phyloP scores from a whole-genome alignment of 2,113 vertebrate species.

The Serinus canaria region DNA sequence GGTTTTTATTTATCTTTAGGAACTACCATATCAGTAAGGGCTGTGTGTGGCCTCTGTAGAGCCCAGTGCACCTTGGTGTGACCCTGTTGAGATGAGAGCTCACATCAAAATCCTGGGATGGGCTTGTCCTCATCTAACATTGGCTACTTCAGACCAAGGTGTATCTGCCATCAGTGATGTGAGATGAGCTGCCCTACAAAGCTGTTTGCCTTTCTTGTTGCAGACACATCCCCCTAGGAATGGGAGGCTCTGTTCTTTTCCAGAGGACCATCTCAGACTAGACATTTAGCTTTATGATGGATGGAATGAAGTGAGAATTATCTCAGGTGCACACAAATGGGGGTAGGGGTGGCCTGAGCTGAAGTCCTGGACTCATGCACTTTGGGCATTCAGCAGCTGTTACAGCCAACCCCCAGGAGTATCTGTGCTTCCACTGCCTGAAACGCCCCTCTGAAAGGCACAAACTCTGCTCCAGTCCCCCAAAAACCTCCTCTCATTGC shows the following conservation, averaged over 20 bases:
- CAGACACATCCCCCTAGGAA: neutral
- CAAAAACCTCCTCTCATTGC: neutral
- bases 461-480: neutral
- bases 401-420: neutral
- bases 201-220: neutral
- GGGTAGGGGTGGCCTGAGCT: neutral
- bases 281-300: neutral
- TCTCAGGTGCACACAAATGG: neutral
- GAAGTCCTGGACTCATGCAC: neutral
- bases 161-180: neutral
- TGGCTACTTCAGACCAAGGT: neutral
- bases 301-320: neutral
- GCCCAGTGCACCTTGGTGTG: neutral
- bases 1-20: neutral
- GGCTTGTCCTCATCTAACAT: accelerated
- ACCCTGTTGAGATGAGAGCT: neutral
- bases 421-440: neutral
- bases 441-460: neutral
- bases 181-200: neutral
- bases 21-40: neutral
- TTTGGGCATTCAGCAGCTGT: neutral
- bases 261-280: neutral
- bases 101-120: neutral
- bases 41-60: neutral
- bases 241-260: neutral